Conservation (phyloP, 1,140 invertebrate species). For the Drosophila setifemur region DNA sequence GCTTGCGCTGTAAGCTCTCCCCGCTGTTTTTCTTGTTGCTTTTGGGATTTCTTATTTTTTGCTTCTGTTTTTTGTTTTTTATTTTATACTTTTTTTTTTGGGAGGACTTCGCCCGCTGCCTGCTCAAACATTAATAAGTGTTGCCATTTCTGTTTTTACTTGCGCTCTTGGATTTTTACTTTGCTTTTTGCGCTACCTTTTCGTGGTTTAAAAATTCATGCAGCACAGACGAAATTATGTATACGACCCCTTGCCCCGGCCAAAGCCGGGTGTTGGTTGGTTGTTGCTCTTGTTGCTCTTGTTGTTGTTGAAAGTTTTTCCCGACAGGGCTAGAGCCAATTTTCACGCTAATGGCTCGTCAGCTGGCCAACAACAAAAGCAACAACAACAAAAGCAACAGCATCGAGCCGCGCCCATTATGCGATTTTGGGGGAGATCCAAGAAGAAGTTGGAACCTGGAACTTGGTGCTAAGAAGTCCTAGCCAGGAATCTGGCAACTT, state of each 20-base stretch:
- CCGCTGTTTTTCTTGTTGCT: conserved; percentile 42
- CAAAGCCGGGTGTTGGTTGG: not conserved
- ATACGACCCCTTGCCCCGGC: conserved; percentile 60
- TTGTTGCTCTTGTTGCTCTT: conserved; percentile 10
- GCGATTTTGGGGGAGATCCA: conserved; percentile 20
- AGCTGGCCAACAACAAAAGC: conserved; percentile 52
- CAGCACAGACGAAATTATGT: conserved; percentile 75
- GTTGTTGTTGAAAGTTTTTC: conserved; percentile 57
- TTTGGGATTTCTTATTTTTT: too few species aligned
- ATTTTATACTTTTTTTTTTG: too few species aligned
- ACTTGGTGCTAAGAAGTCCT: conserved; percentile 8
- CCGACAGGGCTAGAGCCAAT: conserved; percentile 67
- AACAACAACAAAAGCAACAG: conserved; percentile 16
- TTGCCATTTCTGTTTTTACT: conserved; percentile 64
- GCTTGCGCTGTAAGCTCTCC: conserved; percentile 67
- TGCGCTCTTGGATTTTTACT: conserved; percentile 40
- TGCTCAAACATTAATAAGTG: conserved; percentile 78
- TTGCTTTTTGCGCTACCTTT: conserved; percentile 52
- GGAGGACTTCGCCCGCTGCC: too few species aligned
- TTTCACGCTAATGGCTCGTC: conserved; percentile 71
- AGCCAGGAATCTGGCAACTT: too few species aligned
- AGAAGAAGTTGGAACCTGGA: conserved; percentile 1
- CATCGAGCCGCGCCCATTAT: conserved; percentile 54
- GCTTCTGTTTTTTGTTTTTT: too few species aligned
- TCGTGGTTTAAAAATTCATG: conserved; percentile 71